Evolutionary conservation across 2,113 vertebrate species (phyloP), one percentile per base, ranked within the genome.

Genomic region (Vidua macroura): DNA sequence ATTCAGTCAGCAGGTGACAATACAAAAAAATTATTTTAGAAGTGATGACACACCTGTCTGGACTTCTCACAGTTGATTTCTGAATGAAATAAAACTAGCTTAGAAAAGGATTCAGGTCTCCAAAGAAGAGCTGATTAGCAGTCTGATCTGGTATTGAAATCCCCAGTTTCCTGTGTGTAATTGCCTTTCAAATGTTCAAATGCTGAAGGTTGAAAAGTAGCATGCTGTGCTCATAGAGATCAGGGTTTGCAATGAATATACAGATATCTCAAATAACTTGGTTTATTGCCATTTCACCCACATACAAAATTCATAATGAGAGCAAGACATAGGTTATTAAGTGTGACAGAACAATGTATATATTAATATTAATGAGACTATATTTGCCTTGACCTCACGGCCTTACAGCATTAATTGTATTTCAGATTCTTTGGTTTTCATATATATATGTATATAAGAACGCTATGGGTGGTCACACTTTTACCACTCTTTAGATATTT

Each of bases 121-220:
- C 77, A 75, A 75, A 35, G 30, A 89, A 53, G 33, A 87, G 24
- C 78, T 90, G 39, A 93, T 94, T 92, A 91, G 63, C 67, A 95
- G 68, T 83, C 96, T 81, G 44, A 51, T 88, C 55, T 94, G 51
- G 48, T 94, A 48, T 44, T 49, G 75, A 91, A 95, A 83, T 83
- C 68, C 59, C 48, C 43, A 39, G 52, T 74, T 90, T 90, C 67
- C 67, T 88, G 46, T 41, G 39, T 74, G 51, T 77, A 94, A 96
- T 96, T 96, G 85, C 75, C 58, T 90, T 95, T 95, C 81, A 91
- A 83, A 94, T 86, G 72, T 67, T 94, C 67, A 95, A 49, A 94
- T 63, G 78, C 67, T 60, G 87, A 91, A 80, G 85, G 82, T 85
- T 94, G 87, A 92, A 91, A 91, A 64, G 67, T 67, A 90, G 51